phyloP scores from a whole-genome alignment of 1,140 invertebrate genomes.

The Trypoxylus dichotomus region DNA sequence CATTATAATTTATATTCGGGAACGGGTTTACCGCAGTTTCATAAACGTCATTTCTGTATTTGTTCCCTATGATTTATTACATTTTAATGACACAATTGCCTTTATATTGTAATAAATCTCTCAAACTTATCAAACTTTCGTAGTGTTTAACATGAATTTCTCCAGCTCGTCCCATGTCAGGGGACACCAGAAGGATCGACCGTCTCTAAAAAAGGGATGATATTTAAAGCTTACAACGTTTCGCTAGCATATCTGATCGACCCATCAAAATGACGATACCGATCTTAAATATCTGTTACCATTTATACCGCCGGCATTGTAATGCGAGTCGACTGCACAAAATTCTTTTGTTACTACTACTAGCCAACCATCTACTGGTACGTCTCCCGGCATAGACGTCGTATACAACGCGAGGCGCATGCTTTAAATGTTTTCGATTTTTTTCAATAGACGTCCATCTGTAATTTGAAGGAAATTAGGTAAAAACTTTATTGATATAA shows the following conservation, averaged over 20 bases:
- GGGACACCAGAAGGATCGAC: constrained; percentile 11
- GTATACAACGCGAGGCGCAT: not conserved
- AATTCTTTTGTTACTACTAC: constrained; percentile 25
- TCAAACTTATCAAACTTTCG: not conserved
- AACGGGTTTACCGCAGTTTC: no score
- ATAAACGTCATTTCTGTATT: no score
- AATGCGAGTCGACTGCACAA: constrained; percentile 23
- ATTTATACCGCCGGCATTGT: constrained; percentile 22
- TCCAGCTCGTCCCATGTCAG: not conserved
- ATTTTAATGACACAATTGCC: not conserved
- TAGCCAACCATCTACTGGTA: not conserved
- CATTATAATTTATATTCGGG: no score
- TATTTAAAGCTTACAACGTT: constrained; percentile 15
- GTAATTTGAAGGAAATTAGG: constrained; percentile 22
- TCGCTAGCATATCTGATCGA: constrained; percentile 27
- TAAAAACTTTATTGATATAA: constrained; percentile 22
- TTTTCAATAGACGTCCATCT: constrained; percentile 4
- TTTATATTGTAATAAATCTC: not conserved
- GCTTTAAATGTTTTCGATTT: constrained; percentile 1
- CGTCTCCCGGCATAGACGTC: not conserved
- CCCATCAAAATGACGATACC: constrained; percentile 16
- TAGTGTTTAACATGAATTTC: constrained; percentile 11
- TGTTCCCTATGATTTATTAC: no score
- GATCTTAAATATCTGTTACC: constrained; percentile 30
- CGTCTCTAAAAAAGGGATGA: constrained; percentile 7